Base-by-base conservation (phyloP, 2,797 vertebrate species). In the Acanthurus lineatus region DNA sequence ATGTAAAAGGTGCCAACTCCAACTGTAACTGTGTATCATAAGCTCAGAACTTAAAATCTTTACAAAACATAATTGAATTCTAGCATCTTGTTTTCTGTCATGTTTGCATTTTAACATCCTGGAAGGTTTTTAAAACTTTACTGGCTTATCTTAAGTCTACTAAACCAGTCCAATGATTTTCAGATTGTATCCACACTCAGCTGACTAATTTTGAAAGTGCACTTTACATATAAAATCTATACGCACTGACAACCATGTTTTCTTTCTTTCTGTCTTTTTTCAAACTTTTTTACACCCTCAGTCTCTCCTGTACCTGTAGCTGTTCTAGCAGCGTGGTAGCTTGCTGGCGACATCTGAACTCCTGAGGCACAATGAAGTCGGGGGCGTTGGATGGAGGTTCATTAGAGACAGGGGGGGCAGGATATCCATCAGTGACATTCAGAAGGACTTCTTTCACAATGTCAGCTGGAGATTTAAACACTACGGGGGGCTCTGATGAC, bases 401-500 rank as follows among this genome's bases (percentile, higher is more conserved):
- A 44, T 51, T 5, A 2, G 19, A 53, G 11, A 68, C 70, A 25
- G 76, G 44, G 0, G 61, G 32, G 1, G 52, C 16, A 16, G 72
- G 40, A 51, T 76, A 65, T 15, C 20, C 86, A 0, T 96, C 94
- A 0, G 87, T 53, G 0, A 89, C 92, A 86, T 95, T 96, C 79
- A 96, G 73, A 35, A 98, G 90, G 16, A 97, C 96, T 80, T 97
- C 97, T 32, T 86, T 96, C 0, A 97, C 97, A 3, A 97, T 97
- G 65, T 98, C 97, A 0, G 97, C 97, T 0, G 97, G 97, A 0
- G 98, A 98, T 76, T 97, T 97, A 88, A 96, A 97, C 68, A 96
- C 75, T 2, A 96, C 7, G 0, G 94, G 95, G 47, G 82, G 76
- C 2, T 63, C 67, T 0, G 86, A 47, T 1, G 73, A 80, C 16